Percentiles rank a stretch among this genome's conserved stretches.
Conservation (phyloP, 1,140 invertebrate species). For the Grapholita molesta region DNA sequence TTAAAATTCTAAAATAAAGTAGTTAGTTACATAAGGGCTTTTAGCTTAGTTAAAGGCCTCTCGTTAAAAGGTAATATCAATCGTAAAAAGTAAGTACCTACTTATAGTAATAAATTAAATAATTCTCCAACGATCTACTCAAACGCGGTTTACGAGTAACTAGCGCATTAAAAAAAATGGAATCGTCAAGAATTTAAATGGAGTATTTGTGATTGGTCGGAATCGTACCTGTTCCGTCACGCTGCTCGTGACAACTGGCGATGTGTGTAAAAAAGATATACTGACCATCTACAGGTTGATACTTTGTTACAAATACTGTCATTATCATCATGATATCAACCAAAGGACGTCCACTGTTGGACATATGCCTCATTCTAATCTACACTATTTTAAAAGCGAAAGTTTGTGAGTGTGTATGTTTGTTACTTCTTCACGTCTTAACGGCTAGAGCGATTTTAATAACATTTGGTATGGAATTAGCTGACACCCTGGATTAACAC, state of each 20-base stretch:
- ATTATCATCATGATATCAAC: not conserved
- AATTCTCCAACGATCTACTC: not conserved
- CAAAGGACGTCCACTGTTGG: too few species aligned
- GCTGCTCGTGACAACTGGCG: not conserved
- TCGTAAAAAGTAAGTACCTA: not conserved
- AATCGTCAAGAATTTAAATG: constrained; percentile 15
- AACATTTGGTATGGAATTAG: too few species aligned
- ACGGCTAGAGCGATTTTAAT: too few species aligned
- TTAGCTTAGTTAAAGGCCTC: not conserved
- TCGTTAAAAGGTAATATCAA: not conserved
- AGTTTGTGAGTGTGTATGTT: too few species aligned
- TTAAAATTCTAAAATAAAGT: too few species aligned
- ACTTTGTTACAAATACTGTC: not conserved
- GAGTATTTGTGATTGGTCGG: constrained; percentile 4
- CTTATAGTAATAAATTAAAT: not conserved
- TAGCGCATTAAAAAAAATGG: not conserved
- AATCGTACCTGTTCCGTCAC: constrained; percentile 10
- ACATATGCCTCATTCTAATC: too few species aligned
- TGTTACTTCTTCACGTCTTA: too few species aligned
- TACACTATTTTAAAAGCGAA: too few species aligned
- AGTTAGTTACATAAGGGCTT: too few species aligned
- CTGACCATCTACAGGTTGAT: not conserved
- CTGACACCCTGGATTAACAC: too few species aligned
- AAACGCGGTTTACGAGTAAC: not conserved
- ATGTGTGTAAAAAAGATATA: constrained; percentile 14